Conservation (phyloP, 1,140 invertebrate species). For the Drosophila parabipectinata region DNA sequence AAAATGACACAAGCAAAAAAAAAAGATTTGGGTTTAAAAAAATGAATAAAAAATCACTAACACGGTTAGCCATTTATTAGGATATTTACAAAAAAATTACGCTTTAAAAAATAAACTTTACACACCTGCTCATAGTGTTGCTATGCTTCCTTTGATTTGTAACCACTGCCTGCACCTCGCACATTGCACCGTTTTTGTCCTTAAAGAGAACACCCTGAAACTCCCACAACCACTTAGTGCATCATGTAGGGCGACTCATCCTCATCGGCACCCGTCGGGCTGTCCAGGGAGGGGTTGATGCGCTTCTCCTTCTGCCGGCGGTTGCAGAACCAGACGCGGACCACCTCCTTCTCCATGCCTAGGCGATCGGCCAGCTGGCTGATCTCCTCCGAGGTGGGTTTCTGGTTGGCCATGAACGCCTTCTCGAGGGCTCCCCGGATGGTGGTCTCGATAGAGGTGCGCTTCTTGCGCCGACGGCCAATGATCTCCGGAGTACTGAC, state of each 20-base stretch:
- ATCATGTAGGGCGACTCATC: slow-evolving; percentile 79
- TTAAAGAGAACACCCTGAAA: slow-evolving; percentile 2
- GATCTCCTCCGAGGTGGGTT: slow-evolving; percentile 98
- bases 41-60: not conserved
- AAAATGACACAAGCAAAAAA: slow-evolving; percentile 33
- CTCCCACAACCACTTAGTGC: slow-evolving; percentile 41
- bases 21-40: not conserved
- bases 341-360: slow-evolving; percentile 98
- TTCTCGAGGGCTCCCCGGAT: slow-evolving; percentile 97
- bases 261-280: slow-evolving; percentile 76
- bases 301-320: slow-evolving; percentile 95
- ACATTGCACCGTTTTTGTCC: slow-evolving; percentile 70
- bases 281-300: slow-evolving; percentile 89
- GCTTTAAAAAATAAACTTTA: not conserved
- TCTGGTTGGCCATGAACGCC: slow-evolving; percentile 97
- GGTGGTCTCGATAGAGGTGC: slow-evolving; percentile 98
- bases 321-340: slow-evolving; percentile 98
- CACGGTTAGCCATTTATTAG: not conserved
- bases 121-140: slow-evolving; percentile 57
- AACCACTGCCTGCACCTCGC: slow-evolving; percentile 19
- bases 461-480: slow-evolving; percentile 96
- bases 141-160: slow-evolving; percentile 38
- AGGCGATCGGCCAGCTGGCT: slow-evolving; percentile 94
- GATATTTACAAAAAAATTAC: not conserved
- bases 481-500: slow-evolving; percentile 93